A percentile compares a stretch with the other conserved stretches of the same genome.
phyloP scores from a whole-genome alignment of 2,888 invertebrate genomes.

The Cephonodes hylas region DNA sequence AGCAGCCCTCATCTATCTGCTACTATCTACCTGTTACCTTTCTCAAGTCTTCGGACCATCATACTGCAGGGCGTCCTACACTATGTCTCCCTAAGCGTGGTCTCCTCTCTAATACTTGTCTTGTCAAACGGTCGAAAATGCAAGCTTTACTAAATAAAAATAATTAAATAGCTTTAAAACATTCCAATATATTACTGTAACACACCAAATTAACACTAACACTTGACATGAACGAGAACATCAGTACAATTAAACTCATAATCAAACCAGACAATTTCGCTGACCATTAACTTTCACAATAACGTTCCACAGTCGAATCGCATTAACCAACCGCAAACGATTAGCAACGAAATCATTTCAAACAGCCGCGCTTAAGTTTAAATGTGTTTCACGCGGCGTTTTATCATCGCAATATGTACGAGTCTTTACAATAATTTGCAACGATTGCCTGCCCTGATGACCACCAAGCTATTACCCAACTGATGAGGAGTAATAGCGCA shows the following conservation, averaged over 20 bases:
- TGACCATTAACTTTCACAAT: not conserved
- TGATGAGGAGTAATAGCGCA: not conserved
- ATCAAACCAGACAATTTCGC: not conserved
- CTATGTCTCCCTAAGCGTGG: too few relatives aligned
- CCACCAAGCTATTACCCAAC: not conserved
- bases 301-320: not conserved
- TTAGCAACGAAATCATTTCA: not conserved
- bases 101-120: too few relatives aligned
- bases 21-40: too few relatives aligned
- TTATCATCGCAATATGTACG: not conserved
- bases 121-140: too few relatives aligned
- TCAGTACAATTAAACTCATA: not conserved
- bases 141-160: too few relatives aligned
- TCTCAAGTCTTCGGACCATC: too few relatives aligned
- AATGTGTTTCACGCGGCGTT: not conserved
- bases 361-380: not conserved
- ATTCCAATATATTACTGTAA: too few relatives aligned
- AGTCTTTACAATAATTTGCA: conserved; percentile 2
- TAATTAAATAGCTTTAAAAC: too few relatives aligned
- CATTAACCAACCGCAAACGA: not conserved
- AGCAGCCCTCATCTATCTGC: too few relatives aligned
- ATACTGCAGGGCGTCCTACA: too few relatives aligned
- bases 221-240: too few relatives aligned
- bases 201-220: too few relatives aligned
- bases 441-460: not conserved